phyloP scores from a whole-genome alignment of 1,140 invertebrate genomes.

The Hypothenemus hampei region DNA sequence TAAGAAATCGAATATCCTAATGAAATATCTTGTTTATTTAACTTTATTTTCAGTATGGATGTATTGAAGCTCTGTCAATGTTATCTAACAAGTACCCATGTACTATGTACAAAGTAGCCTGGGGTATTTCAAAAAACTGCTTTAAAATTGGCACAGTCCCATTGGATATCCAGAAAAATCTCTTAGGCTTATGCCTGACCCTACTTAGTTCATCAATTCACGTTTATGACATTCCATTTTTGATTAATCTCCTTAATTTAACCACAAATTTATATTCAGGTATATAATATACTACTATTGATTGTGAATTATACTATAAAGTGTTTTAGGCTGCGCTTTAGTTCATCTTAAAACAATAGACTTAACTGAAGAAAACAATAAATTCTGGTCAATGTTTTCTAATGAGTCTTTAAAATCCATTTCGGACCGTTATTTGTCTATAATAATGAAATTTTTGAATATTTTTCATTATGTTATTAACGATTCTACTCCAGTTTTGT shows the following conservation, averaged over 20 bases:
- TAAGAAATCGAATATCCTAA: slow-evolving; percentile 45
- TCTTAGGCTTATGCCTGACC: slow-evolving; percentile 46
- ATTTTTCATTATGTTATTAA: slow-evolving; percentile 73
- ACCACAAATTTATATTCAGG: slow-evolving; percentile 63
- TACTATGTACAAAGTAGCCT: slow-evolving; percentile 50
- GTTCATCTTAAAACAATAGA: slow-evolving; percentile 20
- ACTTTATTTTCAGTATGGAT: slow-evolving; percentile 47
- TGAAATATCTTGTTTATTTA: not conserved
- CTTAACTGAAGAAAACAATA: slow-evolving; percentile 6
- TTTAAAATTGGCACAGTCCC: not conserved
- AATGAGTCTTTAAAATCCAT: slow-evolving; percentile 46
- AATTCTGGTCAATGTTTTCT: slow-evolving; percentile 53
- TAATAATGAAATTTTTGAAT: slow-evolving; percentile 66
- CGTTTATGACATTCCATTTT: slow-evolving; percentile 59
- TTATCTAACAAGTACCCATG: slow-evolving; percentile 50
- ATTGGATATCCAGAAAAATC: slow-evolving; percentile 20
- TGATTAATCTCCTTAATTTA: slow-evolving; percentile 57
- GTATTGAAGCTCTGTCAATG: slow-evolving; percentile 50
- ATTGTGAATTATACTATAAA: slow-evolving; percentile 3
- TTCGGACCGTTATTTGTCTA: slow-evolving; percentile 60
- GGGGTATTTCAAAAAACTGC: slow-evolving; percentile 37
- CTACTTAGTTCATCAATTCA: slow-evolving; percentile 55
- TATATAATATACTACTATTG: slow-evolving; percentile 24
- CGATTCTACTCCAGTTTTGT: slow-evolving; percentile 58
- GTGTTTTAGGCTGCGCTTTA: slow-evolving; percentile 19